Evolutionary conservation across 2,113 vertebrate species (phyloP).

Genomic region (Clarias batrachus): DNA sequence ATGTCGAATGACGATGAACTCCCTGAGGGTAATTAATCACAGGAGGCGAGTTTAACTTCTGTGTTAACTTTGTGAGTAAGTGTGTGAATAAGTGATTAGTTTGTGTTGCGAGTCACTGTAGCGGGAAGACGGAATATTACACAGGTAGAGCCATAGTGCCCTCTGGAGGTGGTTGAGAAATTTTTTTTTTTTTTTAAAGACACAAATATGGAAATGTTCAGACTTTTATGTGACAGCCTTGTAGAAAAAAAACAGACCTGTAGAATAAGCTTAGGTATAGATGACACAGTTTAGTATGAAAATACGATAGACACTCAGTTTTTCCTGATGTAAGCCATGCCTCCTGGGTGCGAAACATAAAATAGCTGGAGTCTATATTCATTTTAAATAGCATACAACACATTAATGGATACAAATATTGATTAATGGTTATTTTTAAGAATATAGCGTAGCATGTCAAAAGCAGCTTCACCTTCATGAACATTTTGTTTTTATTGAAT

Average conservation of each 20-base stretch:
- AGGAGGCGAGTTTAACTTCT: slow-evolving; percentile 39
- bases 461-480: not conserved
- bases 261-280: not conserved
- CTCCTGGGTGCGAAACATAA: not conserved
- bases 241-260: not conserved
- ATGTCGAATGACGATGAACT: slow-evolving; percentile 55
- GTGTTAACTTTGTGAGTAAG: slow-evolving; percentile 22
- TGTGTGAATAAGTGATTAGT: slow-evolving; percentile 29
- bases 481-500: not conserved
- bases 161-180: slow-evolving; percentile 12
- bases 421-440: not conserved
- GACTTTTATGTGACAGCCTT: not conserved
- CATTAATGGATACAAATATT: not conserved
- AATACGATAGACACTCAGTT: not conserved
- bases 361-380: not conserved
- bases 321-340: not conserved
- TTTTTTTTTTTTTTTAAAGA: too few relatives aligned
- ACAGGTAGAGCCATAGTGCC: slow-evolving; percentile 36
- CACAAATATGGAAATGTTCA: not conserved
- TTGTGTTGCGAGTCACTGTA: slow-evolving; percentile 3
- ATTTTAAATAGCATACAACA: not conserved
- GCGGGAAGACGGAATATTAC: slow-evolving; percentile 14
- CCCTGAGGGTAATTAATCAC: slow-evolving; percentile 62
- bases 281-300: not conserved
- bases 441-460: not conserved